A percentile compares a stretch with the other conserved stretches of the same genome.
phyloP scores from a whole-genome alignment of 2,113 vertebrate species.

The Thymallus thymallus region DNA sequence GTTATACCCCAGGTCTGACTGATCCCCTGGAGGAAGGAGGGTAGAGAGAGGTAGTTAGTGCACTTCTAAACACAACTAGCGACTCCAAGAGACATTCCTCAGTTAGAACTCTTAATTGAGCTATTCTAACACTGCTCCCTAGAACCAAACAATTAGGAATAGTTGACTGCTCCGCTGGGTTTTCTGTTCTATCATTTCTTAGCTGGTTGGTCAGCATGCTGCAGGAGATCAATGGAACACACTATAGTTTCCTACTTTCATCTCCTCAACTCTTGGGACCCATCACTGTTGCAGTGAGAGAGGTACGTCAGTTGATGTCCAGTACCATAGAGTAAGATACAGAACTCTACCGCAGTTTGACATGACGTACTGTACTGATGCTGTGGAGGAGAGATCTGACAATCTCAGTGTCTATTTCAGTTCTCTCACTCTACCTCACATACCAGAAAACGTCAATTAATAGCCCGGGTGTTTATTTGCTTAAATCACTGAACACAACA shows the following conservation, averaged over 20 bases:
- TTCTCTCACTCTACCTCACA: background rate
- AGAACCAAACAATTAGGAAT: too few relatives aligned
- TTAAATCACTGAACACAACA: too few relatives aligned
- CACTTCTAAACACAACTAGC: background rate
- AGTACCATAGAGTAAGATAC: background rate
- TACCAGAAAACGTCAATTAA: too few relatives aligned
- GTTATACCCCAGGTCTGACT: conserved; percentile 86
- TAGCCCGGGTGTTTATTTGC: too few relatives aligned
- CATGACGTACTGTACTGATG: background rate
- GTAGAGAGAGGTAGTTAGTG: background rate
- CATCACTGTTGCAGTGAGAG: conserved; percentile 4
- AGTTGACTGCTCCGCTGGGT: too few relatives aligned
- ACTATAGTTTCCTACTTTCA: conserved; percentile 22
- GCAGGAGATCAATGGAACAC: conserved; percentile 10
- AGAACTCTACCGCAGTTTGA: background rate
- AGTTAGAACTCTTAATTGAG: too few relatives aligned
- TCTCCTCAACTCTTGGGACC: conserved; percentile 10
- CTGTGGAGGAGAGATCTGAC: too few relatives aligned
- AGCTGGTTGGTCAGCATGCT: background rate
- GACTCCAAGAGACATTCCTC: too few relatives aligned
- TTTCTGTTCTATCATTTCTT: background rate
- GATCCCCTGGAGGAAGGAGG: conserved; percentile 74
- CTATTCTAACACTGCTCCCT: background rate
- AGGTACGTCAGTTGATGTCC: background rate
- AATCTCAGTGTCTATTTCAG: background rate